Percentiles rank a stretch among this genome's conserved stretches.
Evolutionary conservation across 2,113 vertebrate genomes (phyloP).

Genomic region (Piaya cayana): DNA sequence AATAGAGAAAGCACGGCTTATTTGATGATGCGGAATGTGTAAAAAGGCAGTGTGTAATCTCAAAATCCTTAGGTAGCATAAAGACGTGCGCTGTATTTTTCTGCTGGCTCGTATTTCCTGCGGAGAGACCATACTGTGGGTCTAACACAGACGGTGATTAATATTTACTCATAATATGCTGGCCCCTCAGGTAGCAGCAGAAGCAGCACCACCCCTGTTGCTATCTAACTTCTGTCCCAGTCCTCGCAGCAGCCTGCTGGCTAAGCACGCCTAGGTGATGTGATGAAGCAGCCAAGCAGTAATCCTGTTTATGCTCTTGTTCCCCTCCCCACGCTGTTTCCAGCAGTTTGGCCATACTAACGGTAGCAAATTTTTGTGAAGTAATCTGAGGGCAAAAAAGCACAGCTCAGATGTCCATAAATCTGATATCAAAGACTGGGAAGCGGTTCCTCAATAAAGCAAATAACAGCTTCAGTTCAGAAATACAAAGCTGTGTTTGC

Average conservation of each 20-base stretch:
- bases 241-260: neutral
- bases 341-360: neutral
- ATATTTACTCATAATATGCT: neutral
- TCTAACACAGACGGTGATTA: neutral
- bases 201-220: neutral
- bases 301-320: neutral
- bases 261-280: accelerated
- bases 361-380: neutral
- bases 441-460: neutral
- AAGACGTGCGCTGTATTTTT: neutral
- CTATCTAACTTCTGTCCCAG: neutral
- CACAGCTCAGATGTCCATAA: neutral
- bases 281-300: too few species aligned
- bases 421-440: neutral
- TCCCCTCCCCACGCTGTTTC: accelerated
- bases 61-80: neutral
- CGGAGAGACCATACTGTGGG: neutral
- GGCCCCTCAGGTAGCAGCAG: neutral
- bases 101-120: neutral
- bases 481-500: neutral
- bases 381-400: neutral
- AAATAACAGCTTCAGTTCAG: neutral
- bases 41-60: neutral
- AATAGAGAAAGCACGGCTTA: neutral
- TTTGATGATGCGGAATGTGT: neutral